A percentile compares a stretch with the other conserved stretches of the same genome.
phyloP scores from a whole-genome alignment of 2,888 invertebrate species.

The Neoitamus cyanurus region DNA sequence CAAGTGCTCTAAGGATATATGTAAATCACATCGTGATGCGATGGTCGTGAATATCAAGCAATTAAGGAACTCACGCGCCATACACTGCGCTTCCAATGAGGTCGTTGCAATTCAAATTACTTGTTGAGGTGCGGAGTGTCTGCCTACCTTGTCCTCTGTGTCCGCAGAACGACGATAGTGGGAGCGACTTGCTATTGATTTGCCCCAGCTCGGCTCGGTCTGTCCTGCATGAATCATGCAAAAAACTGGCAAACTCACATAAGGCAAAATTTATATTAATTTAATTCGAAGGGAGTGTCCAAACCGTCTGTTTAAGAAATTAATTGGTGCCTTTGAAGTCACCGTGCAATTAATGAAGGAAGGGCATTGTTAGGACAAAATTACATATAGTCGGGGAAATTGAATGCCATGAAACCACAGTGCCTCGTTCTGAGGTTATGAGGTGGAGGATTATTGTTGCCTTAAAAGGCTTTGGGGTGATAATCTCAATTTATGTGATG shows the following conservation, averaged over 20 bases:
- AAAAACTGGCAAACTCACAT: neutral
- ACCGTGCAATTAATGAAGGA: neutral
- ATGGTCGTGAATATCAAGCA: neutral
- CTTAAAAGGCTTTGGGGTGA: neutral
- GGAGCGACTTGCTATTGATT: neutral
- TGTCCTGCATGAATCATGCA: neutral
- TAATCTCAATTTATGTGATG: neutral
- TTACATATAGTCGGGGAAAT: neutral
- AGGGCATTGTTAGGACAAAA: neutral
- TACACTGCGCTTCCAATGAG: neutral
- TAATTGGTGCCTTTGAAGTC: neutral
- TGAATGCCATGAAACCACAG: neutral
- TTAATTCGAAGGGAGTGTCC: neutral
- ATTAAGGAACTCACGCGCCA: neutral
- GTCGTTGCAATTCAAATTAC: slow-evolving; percentile 13
- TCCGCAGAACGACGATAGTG: neutral
- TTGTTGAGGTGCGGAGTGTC: slow-evolving; percentile 1
- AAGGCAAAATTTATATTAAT: neutral
- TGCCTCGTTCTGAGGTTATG: neutral
- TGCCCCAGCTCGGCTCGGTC: neutral
- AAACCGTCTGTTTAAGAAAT: neutral
- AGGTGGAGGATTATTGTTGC: neutral
- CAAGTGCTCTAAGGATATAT: neutral
- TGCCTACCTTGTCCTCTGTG: neutral
- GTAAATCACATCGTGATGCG: neutral